phyloP scores from a whole-genome alignment of 1,140 invertebrate species.

The Lerema accius region DNA sequence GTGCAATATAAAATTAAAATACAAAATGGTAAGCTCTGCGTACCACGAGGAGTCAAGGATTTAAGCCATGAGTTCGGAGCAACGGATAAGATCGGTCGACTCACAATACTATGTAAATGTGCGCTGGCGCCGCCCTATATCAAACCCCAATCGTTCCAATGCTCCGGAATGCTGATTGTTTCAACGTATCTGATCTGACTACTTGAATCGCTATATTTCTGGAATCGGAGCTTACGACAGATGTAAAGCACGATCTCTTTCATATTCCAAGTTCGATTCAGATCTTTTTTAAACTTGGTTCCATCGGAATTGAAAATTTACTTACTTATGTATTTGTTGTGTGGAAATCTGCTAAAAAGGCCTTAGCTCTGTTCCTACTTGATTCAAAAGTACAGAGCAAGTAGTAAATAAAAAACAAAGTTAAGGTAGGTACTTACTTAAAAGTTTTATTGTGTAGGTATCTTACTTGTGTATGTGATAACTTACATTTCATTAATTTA shows the following conservation, averaged over 20 bases:
- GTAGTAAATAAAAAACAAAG: no score
- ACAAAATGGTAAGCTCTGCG: background rate
- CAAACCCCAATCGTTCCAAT: constrained; percentile 38
- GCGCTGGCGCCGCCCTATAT: constrained; percentile 48
- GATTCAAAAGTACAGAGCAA: no score
- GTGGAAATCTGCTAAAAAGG: no score
- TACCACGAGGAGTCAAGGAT: background rate
- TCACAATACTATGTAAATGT: constrained; percentile 49
- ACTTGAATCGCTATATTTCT: constrained; percentile 27
- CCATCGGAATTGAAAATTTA: no score
- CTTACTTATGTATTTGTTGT: no score
- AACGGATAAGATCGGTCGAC: constrained; percentile 26
- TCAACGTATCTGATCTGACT: constrained; percentile 30
- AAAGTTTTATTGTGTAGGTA: no score
- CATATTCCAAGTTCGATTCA: background rate
- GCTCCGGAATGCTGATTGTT: constrained; percentile 31
- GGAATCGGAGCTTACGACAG: constrained; percentile 10
- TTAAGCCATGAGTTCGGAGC: constrained; percentile 10
- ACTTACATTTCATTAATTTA: no score
- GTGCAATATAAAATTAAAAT: no score
- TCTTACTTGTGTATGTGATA: no score
- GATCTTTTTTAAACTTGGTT: no score
- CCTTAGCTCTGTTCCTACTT: no score
- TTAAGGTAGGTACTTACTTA: no score
- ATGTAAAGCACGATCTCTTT: background rate